Conservation (phyloP, 2,888 invertebrate species). For the Corbicula japonica region DNA sequence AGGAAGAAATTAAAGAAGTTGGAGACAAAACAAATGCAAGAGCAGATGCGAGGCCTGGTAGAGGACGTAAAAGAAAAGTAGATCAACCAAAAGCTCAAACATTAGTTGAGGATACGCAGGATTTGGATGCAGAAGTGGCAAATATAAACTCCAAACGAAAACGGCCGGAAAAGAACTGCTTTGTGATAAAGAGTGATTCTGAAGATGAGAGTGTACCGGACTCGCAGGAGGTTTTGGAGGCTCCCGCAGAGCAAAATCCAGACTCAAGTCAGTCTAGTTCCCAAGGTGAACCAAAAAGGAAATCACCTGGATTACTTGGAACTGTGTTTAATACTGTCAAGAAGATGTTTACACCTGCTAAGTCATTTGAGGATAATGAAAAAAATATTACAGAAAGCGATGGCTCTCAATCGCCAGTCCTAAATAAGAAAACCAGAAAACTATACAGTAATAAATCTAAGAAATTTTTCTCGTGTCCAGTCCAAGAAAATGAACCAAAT, state of each 20-base stretch:
- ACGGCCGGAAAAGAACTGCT: too few relatives aligned
- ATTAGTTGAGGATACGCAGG: slow-evolving; percentile 50
- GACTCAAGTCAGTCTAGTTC: too few relatives aligned
- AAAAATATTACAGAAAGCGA: slow-evolving; percentile 12
- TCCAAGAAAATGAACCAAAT: too few relatives aligned
- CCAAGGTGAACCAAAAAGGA: not conserved
- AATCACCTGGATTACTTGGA: not conserved
- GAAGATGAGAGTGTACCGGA: slow-evolving; percentile 57
- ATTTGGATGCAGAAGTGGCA: slow-evolving; percentile 31
- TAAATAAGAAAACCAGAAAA: slow-evolving; percentile 23
- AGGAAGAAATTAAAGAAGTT: not conserved
- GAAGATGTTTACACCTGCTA: not conserved
- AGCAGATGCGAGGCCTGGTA: not conserved
- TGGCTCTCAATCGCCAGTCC: slow-evolving; percentile 41
- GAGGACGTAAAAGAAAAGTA: slow-evolving; percentile 31
- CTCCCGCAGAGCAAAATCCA: too few relatives aligned
- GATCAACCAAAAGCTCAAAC: slow-evolving; percentile 9
- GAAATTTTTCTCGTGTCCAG: not conserved
- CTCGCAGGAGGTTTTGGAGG: too few relatives aligned
- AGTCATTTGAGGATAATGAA: not conserved
- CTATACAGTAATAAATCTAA: not conserved
- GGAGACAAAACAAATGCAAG: slow-evolving; percentile 11
- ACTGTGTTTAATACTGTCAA: not conserved
- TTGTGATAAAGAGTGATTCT: slow-evolving; percentile 47
- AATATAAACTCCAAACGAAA: too few relatives aligned